These are phyloP conservation scores for Echinometra lucunter DNA, from an alignment of 53 echinoderm and acorn worm species.

Conservation along the genomic window DNA sequence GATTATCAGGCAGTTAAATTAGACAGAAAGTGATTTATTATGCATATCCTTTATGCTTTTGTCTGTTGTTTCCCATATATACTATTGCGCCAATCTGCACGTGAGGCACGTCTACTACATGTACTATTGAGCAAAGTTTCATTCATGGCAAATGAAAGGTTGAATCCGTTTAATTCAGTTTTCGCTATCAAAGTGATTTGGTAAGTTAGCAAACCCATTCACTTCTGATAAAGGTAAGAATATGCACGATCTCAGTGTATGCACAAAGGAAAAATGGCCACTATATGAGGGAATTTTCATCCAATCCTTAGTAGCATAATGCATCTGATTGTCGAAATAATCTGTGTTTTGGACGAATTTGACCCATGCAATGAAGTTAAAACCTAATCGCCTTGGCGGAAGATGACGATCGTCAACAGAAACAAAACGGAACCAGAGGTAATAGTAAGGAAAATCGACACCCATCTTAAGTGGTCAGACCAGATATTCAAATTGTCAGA, in stretches of 20 bases:
- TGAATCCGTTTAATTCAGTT: not conserved
- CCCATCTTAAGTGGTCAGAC: constrained; percentile 44
- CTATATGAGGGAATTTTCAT: not conserved
- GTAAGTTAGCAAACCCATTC: not conserved
- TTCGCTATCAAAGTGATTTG: too few species aligned
- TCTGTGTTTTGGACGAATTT: not conserved
- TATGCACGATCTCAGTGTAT: not conserved
- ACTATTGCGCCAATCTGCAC: too few species aligned
- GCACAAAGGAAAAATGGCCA: not conserved
- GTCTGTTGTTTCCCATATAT: too few species aligned
- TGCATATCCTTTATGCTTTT: too few species aligned
- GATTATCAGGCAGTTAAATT: too few species aligned
- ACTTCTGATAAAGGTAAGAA: not conserved
- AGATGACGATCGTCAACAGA: not conserved
- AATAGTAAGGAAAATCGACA: constrained; percentile 15
- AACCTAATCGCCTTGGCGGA: not conserved
- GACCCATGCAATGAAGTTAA: not conserved
- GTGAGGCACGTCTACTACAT: too few species aligned
- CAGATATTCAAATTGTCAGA: constrained; percentile 45
- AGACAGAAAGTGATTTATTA: too few species aligned
- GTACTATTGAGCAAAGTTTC: too few species aligned
- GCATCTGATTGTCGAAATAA: not conserved
- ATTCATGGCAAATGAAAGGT: too few species aligned
- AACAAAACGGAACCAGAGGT: constrained; percentile 6
- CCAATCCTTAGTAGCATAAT: not conserved